A percentile compares a stretch with the other conserved stretches of the same genome.
Evolutionary conservation across 2,888 invertebrate species (phyloP).

Genomic region (Tipula helvola): DNA sequence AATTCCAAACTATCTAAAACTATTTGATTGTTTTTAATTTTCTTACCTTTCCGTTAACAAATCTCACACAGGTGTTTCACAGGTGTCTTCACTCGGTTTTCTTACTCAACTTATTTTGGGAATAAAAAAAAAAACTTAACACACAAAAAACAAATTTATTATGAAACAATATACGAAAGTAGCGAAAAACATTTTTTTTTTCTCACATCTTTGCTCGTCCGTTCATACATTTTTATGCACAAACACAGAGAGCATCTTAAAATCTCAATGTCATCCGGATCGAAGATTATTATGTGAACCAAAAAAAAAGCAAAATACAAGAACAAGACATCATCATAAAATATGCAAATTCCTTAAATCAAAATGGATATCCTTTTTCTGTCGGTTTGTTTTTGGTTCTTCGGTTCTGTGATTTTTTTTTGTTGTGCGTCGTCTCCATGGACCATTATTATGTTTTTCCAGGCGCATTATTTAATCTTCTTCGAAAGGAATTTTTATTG

Average conservation of each 20-base stretch:
- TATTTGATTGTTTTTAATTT: not conserved
- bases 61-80: not conserved
- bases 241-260: not conserved
- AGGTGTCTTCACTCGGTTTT: not conserved
- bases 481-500: not conserved
- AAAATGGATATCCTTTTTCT: not conserved
- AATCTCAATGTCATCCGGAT: slow-evolving; percentile 4
- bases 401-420: not conserved
- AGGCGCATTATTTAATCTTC: not conserved
- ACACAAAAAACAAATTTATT: not conserved
- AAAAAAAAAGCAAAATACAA: not conserved
- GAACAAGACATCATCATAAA: not conserved
- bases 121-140: not conserved
- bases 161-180: not conserved
- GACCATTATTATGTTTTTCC: not conserved
- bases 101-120: not conserved
- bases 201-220: not conserved
- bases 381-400: not conserved
- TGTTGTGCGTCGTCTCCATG: not conserved
- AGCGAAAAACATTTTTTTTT: not conserved
- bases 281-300: not conserved
- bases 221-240: not conserved
- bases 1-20: not conserved
- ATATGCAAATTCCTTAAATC: not conserved
- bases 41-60: not conserved